These are phyloP conservation scores for Phocoena sinus DNA, from an alignment of 2,113 vertebrate species.

Conservation along the genomic window DNA sequence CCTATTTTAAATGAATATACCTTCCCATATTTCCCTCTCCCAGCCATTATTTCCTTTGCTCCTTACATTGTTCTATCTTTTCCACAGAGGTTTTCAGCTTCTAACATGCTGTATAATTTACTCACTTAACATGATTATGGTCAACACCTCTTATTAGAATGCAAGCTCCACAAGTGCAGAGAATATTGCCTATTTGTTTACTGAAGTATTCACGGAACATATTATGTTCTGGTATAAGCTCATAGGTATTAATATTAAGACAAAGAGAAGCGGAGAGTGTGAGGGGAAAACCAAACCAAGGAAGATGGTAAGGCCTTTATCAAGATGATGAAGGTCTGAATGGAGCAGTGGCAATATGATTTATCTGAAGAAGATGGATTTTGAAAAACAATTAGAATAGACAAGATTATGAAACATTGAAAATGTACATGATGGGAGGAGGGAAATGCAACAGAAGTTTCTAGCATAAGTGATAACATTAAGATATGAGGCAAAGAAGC, in stretches of 20 bases:
- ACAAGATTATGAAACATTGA: background rate
- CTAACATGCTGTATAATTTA: background rate
- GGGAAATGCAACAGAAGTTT: background rate
- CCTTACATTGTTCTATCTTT: background rate
- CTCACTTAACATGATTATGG: background rate
- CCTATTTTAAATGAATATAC: background rate
- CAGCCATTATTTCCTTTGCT: background rate
- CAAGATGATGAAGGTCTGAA: background rate
- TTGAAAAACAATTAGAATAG: background rate
- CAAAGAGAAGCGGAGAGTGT: background rate
- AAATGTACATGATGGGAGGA: background rate
- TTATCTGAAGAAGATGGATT: background rate
- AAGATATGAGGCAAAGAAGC: background rate
- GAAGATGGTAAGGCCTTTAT: background rate
- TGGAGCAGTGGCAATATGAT: background rate
- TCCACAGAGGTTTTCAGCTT: background rate
- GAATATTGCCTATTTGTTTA: background rate
- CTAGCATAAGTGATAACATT: background rate
- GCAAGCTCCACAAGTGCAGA: background rate
- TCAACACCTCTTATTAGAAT: background rate
- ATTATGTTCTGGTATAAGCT: background rate
- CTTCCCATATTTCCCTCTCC: background rate
- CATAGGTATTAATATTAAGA: background rate
- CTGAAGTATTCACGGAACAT: background rate
- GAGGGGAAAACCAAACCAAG: background rate